Conservation (phyloP, 2,888 invertebrate species). For the Pollenia amentaria region DNA sequence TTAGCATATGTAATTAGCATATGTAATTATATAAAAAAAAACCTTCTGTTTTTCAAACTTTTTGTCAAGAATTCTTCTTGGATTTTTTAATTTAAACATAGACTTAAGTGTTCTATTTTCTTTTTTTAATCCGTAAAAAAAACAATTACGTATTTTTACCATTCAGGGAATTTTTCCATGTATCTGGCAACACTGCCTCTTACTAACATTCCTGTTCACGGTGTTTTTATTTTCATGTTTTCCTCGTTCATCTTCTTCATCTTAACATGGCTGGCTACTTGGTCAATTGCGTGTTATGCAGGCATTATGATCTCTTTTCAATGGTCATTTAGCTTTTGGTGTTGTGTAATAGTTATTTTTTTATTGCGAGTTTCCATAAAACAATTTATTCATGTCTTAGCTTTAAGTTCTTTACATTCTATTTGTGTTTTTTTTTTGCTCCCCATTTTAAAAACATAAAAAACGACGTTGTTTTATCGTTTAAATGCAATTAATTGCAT, state of each 20-base stretch:
- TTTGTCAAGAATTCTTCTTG: too few species aligned
- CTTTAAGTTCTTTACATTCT: constrained; percentile 42
- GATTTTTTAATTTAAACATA: too few species aligned
- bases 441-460: background rate
- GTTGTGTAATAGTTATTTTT: background rate
- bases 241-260: constrained; percentile 14
- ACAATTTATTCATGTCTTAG: constrained; percentile 28
- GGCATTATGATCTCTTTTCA: constrained; percentile 58
- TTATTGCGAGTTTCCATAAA: constrained; percentile 14
- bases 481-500: constrained; percentile 69
- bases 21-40: too few species aligned
- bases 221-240: constrained; percentile 8
- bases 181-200: background rate
- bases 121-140: too few species aligned
- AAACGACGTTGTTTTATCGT: constrained; percentile 45
- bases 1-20: too few species aligned
- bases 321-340: constrained; percentile 41
- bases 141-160: too few species aligned
- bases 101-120: too few species aligned
- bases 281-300: constrained; percentile 67
- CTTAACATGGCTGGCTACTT: constrained; percentile 24
- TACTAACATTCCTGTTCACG: constrained; percentile 33
- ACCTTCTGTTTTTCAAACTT: too few species aligned
- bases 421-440: background rate
- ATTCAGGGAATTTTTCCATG: too few species aligned